Base-by-base conservation (phyloP, 1,140 invertebrate genomes). In the Lepidostoma basale region DNA sequence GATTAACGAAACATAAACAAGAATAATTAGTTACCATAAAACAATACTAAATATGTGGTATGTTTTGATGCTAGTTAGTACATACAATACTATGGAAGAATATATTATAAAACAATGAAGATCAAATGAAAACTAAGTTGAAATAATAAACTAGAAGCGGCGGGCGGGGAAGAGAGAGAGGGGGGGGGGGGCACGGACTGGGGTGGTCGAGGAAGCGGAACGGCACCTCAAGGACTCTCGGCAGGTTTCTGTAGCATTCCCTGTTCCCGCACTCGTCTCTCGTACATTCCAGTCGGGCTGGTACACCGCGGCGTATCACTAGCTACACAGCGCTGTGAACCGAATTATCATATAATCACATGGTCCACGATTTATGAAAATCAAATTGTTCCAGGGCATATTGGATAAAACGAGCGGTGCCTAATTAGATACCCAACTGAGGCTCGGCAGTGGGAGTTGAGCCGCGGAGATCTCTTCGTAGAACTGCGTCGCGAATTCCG, bases 401-500 rank as follows among this genome's bases (percentile, higher is more conserved):
- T 30, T 25, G 25, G 25, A 52, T 10, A 52, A 52, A 52, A 52
- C 47, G 47, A 22, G 47, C 47, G 25, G 25, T 25, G 23, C 3
- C 26, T 30, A 54, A 54, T 30, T 54, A 14, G 49, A 49, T 23
- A 23, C 22, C 45, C 45, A 22, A 49, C 45, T 49, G n/a, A 23
- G 45, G 45, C 45, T 0, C 23, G 25, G 26, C n/a, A 30, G 49
- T 54, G 26, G 49, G 49, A 12, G 49, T 30, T 6, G n/a, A n/a
- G n/a, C n/a, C n/a, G n/a, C n/a, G n/a, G 49, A 54, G 49, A 54
- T 30, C 3, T 33, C 49, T 54, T 54, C 49, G 25, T 5, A 28
- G 49, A 54, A 54, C 30, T 28, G 49, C 49, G 49, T 54, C 49
- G 49, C 49, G 18, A 28, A 54, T 54, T 54, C 49, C 49, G 49